Evolutionary conservation across 2,888 invertebrate genomes (phyloP), one percentile per base, ranked within the genome.

Genomic region (Ophonus ardosiacus): DNA sequence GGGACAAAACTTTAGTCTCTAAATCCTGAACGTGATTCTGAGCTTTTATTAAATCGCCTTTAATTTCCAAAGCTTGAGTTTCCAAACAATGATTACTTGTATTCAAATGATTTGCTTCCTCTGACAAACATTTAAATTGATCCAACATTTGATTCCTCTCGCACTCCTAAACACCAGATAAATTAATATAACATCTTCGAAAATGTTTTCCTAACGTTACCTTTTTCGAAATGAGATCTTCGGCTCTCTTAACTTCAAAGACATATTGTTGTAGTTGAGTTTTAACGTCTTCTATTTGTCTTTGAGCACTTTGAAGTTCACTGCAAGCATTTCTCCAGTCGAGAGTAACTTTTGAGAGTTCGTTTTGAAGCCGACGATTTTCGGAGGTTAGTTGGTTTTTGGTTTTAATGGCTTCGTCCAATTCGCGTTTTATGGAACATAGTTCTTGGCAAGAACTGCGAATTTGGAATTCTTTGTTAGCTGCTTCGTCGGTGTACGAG

Each of bases 191-290:
- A 51, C 43, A 0, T 51, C 43, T 51, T 51, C 40, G 40, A 51
- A 51, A 51, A 51, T 51, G 0, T 10, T 31, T 31, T 31, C 6
- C 31, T 31, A 18, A 17, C 10, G 8, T 68, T 38, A 94, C 95
- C 91, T 95, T 95, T 87, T 94, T 93, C 85, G 94, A 93, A 40
- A 97, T 92, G 85, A 96, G 91, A 88, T 97, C 96, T 90, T 97
- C 96, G 86, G 95, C 95, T 88, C 96, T 93, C 88, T 96, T 94
- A 15, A 97, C 95, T 92, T 97, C 96, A 88, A 94, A 94, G 5
- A 97, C 96, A 91, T 97, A 97, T 88, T 96, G 95, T 88, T 96
- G 96, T 86, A 97, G 90, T 89, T 97, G 96, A 86, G 94, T 93
- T 89, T 95, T 96, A 86, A 97, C 91, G 87, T 95, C 93, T 84